Evolutionary conservation across 2,113 vertebrate genomes (phyloP).

Genomic region (Protobothrops mucrosquamatus): DNA sequence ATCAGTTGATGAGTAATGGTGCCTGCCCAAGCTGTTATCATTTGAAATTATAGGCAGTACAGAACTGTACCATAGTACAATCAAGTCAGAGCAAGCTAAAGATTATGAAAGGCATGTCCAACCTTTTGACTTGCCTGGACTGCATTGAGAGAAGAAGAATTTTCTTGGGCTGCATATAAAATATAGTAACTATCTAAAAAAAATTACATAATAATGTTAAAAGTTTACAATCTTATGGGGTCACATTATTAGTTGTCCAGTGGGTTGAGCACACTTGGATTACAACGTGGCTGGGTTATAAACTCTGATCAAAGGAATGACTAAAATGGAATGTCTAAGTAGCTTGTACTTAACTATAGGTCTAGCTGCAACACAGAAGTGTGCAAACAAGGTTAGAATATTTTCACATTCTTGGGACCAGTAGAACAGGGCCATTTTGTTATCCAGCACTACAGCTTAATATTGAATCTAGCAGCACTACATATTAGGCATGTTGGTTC

Average conservation of each 20-base stretch:
- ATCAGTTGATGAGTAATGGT: constrained; percentile 10
- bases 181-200: neutral
- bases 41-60: neutral
- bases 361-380: neutral
- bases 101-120: neutral
- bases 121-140: neutral
- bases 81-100: neutral
- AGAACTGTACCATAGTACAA: neutral
- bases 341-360: neutral
- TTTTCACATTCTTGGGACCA: neutral
- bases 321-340: neutral
- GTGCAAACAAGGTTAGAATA: neutral
- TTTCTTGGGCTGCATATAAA: neutral
- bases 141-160: neutral
- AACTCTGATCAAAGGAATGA: neutral
- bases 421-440: neutral
- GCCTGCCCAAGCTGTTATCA: neutral
- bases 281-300: neutral
- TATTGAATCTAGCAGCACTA: neutral
- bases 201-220: neutral
- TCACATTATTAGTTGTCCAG: neutral
- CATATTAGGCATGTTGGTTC: neutral
- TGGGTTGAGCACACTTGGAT: neutral
- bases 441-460: neutral
- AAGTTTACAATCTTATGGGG: neutral